These are phyloP conservation scores for Hypotaenidia philippensis DNA, from an alignment of 2,797 vertebrate genomes.

Conservation along the genomic window DNA sequence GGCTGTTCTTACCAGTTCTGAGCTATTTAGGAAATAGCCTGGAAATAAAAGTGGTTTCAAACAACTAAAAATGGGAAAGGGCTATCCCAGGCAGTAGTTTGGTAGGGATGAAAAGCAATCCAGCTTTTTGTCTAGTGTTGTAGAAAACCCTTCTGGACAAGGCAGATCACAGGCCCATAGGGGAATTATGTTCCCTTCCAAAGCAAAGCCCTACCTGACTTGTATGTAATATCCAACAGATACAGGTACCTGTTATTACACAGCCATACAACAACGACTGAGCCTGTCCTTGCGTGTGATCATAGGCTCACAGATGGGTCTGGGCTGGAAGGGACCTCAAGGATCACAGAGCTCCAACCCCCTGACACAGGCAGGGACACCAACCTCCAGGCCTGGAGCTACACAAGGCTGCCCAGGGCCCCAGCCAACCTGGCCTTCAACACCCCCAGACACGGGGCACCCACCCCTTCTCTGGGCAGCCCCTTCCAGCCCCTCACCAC, in stretches of 20 bases:
- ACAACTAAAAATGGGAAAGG: neutral
- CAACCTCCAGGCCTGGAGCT: too few relatives aligned
- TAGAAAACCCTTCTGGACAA: neutral
- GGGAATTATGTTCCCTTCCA: neutral
- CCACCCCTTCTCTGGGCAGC: too few relatives aligned
- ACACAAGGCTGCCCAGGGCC: too few relatives aligned
- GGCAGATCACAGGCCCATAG: rapidly evolving
- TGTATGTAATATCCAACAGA: rapidly evolving
- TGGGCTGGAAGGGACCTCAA: too few relatives aligned
- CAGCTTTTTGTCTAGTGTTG: rapidly evolving
- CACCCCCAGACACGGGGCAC: too few relatives aligned
- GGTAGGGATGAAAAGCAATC: neutral
- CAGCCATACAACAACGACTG: neutral
- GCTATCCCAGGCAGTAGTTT: neutral
- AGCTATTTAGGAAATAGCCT: neutral
- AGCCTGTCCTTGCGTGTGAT: rapidly evolving
- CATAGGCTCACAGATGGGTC: too few relatives aligned
- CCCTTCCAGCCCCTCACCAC: too few relatives aligned
- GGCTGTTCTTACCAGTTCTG: neutral
- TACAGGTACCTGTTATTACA: rapidly evolving
- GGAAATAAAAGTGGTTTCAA: neutral
- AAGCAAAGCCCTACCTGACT: rapidly evolving
- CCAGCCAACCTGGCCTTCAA: too few relatives aligned
- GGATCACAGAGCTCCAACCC: too few relatives aligned
- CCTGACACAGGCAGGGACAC: too few relatives aligned